Evolutionary conservation across 2,888 invertebrate species (phyloP).

Genomic region (Xylota segnis): DNA sequence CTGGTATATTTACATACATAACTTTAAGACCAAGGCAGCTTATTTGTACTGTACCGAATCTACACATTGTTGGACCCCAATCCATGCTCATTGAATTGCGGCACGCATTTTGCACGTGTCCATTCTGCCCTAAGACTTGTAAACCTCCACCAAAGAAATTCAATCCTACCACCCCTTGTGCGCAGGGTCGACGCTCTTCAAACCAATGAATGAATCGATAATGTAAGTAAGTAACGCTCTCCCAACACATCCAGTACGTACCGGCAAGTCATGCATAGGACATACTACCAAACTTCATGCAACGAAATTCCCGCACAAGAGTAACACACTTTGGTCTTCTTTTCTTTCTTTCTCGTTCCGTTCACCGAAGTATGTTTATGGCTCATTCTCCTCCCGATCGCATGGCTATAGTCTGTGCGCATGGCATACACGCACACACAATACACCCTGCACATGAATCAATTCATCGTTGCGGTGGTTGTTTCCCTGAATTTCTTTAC

Average conservation of each 20-base stretch:
- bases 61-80: background rate
- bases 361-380: constrained; percentile 6
- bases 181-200: constrained; percentile 6
- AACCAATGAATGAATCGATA: constrained; percentile 43
- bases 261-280: background rate
- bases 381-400: constrained; percentile 43
- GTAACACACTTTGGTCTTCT: constrained; percentile 56
- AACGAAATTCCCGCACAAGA: constrained; percentile 69
- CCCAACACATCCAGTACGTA: constrained; percentile 10
- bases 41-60: background rate
- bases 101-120: constrained; percentile 42
- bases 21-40: background rate
- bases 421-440: constrained; percentile 52
- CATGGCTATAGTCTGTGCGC: too few species aligned
- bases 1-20: too few species aligned
- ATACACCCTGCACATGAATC: constrained; percentile 41
- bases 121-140: constrained; percentile 2
- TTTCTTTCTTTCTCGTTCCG: background rate
- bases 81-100: background rate
- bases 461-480: constrained; percentile 32
- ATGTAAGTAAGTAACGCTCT: background rate
- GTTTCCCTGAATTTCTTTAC: constrained; percentile 57
- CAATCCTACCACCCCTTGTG: constrained; percentile 6
- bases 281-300: constrained; percentile 2
- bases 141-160: constrained; percentile 1